phyloP scores from a whole-genome alignment of 2,113 vertebrate species.

The Pholis gunnellus region DNA sequence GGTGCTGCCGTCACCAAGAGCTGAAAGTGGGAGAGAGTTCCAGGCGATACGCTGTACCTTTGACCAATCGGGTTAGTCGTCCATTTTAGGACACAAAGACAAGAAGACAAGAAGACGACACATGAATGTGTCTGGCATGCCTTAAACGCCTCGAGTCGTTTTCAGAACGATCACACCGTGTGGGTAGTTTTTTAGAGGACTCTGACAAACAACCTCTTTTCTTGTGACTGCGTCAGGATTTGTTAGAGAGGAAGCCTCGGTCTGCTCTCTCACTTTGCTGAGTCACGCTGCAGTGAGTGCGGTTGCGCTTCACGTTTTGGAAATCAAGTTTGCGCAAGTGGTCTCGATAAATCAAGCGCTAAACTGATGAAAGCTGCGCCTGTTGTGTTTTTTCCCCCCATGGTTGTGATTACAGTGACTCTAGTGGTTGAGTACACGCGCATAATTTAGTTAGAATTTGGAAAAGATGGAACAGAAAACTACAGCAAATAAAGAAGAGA shows the following conservation, averaged over 20 bases:
- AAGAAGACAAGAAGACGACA: background rate
- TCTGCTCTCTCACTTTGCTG: background rate
- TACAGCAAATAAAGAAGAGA: background rate
- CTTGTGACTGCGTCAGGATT: background rate
- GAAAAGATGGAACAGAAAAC: fast-evolving
- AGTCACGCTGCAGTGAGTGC: background rate
- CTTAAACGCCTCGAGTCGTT: too few species aligned
- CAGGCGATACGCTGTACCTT: background rate
- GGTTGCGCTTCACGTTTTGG: slow-evolving; percentile 14
- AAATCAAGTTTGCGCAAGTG: slow-evolving; percentile 20
- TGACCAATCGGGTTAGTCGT: background rate
- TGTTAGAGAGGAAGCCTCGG: background rate
- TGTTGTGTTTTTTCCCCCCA: slow-evolving; percentile 7
- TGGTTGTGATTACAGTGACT: slow-evolving; percentile 18
- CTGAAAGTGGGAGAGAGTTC: too few species aligned
- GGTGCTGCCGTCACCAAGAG: too few species aligned
- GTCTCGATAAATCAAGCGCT: slow-evolving; percentile 13
- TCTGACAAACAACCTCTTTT: background rate
- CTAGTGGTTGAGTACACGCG: slow-evolving; percentile 1
- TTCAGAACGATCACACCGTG: background rate
- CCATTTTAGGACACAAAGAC: background rate
- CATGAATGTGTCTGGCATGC: background rate
- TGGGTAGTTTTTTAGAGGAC: background rate
- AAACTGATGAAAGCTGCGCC: slow-evolving; percentile 9
- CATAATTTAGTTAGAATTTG: background rate